Conservation (phyloP, 1,140 invertebrate species). For the Helicorthomorpha holstii region DNA sequence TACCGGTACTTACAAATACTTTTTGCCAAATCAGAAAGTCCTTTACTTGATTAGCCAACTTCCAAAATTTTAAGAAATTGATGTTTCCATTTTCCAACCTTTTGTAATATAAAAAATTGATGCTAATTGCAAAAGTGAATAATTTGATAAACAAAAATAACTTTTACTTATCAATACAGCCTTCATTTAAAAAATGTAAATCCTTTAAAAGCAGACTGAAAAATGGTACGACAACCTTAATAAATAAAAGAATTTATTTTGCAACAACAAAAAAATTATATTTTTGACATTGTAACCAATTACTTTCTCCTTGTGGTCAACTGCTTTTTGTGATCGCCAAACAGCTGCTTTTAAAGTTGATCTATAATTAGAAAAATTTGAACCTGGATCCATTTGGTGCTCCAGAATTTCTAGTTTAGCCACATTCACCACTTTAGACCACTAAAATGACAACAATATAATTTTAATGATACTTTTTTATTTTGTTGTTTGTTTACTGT, state of each 20-base stretch:
- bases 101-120: no score
- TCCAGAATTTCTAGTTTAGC: constrained; percentile 75
- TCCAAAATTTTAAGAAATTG: constrained; percentile 81
- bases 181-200: constrained; percentile 79
- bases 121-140: neutral
- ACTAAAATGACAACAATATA: constrained; percentile 34
- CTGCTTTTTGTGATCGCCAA: constrained; percentile 72
- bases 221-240: constrained; percentile 68
- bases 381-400: constrained; percentile 81
- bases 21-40: constrained; percentile 71
- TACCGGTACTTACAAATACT: neutral
- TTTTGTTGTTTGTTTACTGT: constrained; percentile 46
- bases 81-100: constrained; percentile 72
- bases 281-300: neutral
- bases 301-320: constrained; percentile 55
- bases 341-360: constrained; percentile 76
- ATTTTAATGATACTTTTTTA: neutral
- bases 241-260: constrained; percentile 8
- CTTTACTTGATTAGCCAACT: constrained; percentile 71
- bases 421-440: constrained; percentile 71
- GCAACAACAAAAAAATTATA: neutral
- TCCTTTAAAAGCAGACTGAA: constrained; percentile 83
- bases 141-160: neutral
- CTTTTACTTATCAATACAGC: constrained; percentile 53
- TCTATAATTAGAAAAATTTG: constrained; percentile 75